These are phyloP conservation scores for Terrapene triunguis DNA, from an alignment of 2,113 vertebrate species.

Conservation along the genomic window DNA sequence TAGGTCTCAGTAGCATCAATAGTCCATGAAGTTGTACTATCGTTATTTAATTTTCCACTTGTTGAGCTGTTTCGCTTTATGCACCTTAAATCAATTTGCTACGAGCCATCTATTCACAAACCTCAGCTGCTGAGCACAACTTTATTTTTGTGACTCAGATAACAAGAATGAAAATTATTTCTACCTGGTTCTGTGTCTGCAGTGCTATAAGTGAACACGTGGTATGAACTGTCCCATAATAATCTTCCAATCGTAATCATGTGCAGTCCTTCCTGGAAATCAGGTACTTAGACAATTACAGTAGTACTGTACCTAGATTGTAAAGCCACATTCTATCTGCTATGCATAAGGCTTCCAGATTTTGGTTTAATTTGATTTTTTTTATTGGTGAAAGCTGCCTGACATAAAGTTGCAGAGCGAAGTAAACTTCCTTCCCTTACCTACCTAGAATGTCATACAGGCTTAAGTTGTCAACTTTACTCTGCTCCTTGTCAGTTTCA, in stretches of 20 bases:
- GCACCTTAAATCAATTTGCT: neutral
- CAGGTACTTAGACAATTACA: conserved; percentile 36
- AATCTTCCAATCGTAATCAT: conserved; percentile 18
- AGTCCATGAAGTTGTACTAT: neutral
- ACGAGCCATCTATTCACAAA: neutral
- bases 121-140: neutral
- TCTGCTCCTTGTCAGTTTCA: conserved; percentile 51
- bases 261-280: conserved; percentile 58
- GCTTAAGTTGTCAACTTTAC: conserved; percentile 4
- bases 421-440: neutral
- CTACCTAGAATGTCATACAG: neutral
- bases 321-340: conserved; percentile 34
- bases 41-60: neutral
- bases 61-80: neutral
- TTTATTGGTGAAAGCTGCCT: conserved; percentile 48
- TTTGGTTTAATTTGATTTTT: conserved; percentile 36
- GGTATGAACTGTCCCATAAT: conserved; percentile 24
- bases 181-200: neutral
- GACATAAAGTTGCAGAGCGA: conserved; percentile 7
- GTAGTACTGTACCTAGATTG: conserved; percentile 1
- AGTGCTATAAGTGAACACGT: neutral
- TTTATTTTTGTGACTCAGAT: neutral
- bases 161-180: neutral
- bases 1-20: neutral
- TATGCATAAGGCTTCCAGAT: conserved; percentile 30